Base-by-base conservation (phyloP, 2,797 vertebrate species). In the Cirrhinus molitorella region DNA sequence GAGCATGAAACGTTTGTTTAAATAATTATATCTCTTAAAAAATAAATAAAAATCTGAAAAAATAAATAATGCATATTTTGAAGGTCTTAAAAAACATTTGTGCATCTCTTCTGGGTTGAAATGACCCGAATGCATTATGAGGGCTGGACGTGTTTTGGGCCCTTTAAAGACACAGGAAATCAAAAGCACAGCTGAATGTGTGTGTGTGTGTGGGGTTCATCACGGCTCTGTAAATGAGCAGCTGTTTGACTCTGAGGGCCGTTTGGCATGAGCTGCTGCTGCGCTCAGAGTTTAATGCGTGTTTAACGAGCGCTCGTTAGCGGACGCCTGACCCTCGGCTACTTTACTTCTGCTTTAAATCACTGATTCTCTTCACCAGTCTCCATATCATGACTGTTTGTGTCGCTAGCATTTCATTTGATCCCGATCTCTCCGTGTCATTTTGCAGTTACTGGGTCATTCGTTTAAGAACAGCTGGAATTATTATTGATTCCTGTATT, bases 131-230 rank as follows among this genome's bases (percentile, higher is more conserved):
- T 23, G 55, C n/a, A 1, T 59, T 59, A 1, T 59, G 55, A 59
- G 55, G 55, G 10, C n/a, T 23, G 23, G 55, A 57, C n/a, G 55
- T 23, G 55, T 23, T 25, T 31, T 34, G 51, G 47, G 80, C 82
- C 80, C 91, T 90, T 83, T 61, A 90, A n/a, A 89, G 77, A 78
- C 90, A 85, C 82, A 86, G 83, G 87, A 83, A 80, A 88, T 84
- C 71, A 89, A 89, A 40, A 16, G 40, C 45, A 65, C 34, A 23
- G 71, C 55, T 59, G 55, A 59, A 37, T 67, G 31, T 40, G 49
- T 73, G 25, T 23, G 37, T 37, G 37, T 23, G 55, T 53, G 19
- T 1, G 16, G 17, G 6, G 51, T 19, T 85, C 87, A 9, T 40
- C 3, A 14, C 31, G 12, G 8, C 9, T 53, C 45, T 51, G 25